phyloP scores from a whole-genome alignment of 1,140 invertebrate species.

The Acromyrmex heyeri region DNA sequence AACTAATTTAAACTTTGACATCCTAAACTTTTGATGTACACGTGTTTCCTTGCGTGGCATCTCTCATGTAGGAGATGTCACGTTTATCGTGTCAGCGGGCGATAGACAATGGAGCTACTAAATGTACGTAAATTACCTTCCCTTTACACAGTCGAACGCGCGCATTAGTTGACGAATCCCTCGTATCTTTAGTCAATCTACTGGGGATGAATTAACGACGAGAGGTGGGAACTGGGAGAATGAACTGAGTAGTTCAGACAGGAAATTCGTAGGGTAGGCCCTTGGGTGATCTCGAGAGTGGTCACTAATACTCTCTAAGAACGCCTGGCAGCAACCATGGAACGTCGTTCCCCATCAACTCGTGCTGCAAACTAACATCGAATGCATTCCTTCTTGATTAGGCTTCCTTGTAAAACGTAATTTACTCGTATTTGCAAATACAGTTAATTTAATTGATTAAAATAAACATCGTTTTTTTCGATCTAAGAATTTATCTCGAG shows the following conservation, averaged over 20 bases:
- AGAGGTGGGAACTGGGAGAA: constrained; percentile 74
- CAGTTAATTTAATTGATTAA: constrained; percentile 58
- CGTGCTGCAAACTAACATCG: constrained; percentile 79
- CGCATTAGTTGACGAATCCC: constrained; percentile 75
- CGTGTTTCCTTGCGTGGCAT: constrained; percentile 10
- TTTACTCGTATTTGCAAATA: constrained; percentile 80
- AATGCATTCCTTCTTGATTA: constrained; percentile 84
- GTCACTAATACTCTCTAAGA: constrained; percentile 85
- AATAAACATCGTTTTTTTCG: constrained; percentile 52
- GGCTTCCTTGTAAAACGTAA: constrained; percentile 76
- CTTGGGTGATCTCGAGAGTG: constrained; percentile 83
- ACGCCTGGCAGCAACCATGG: constrained; percentile 80
- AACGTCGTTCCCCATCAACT: constrained; percentile 78
- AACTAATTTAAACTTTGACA: constrained; percentile 50
- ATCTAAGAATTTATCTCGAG: constrained; percentile 29
- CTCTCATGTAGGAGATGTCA: constrained; percentile 39
- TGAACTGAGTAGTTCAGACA: constrained; percentile 71
- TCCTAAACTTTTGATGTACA: constrained; percentile 21
- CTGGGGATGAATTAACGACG: constrained; percentile 74
- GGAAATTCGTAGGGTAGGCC: constrained; percentile 81
- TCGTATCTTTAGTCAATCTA: constrained; percentile 76
- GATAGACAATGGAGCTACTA: constrained; percentile 42
- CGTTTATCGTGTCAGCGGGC: constrained; percentile 46
- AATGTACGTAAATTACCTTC: constrained; percentile 62
- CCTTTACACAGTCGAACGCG: constrained; percentile 70